These are phyloP conservation scores for Gerris lacustris DNA, from an alignment of 2,888 invertebrate species.

Conservation along the genomic window DNA sequence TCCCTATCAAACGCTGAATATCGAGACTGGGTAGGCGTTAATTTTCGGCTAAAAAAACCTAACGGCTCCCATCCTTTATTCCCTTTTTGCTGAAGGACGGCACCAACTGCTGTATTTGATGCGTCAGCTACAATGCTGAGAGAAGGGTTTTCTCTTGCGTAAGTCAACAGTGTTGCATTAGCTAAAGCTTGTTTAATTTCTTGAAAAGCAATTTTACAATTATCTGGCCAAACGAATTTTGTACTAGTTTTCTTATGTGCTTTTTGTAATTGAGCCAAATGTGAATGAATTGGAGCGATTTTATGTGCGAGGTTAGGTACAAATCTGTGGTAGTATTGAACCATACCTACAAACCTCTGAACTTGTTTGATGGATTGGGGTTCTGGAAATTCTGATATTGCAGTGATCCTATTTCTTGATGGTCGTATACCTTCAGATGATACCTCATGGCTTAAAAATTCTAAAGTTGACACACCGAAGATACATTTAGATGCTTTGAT, in stretches of 20 bases:
- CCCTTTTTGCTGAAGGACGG: background rate
- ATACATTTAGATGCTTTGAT: conserved; percentile 30
- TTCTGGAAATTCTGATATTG: conserved; percentile 17
- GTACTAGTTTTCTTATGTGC: background rate
- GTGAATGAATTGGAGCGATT: conserved; percentile 13
- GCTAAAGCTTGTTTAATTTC: conserved; percentile 11
- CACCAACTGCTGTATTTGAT: conserved; percentile 16
- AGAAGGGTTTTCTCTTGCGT: conserved; percentile 33
- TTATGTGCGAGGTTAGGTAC: conserved; percentile 19
- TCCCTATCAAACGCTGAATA: conserved; percentile 30
- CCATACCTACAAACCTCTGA: conserved; percentile 33
- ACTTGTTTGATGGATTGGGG: conserved; percentile 28
- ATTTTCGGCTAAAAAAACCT: conserved; percentile 19
- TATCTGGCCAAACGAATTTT: background rate
- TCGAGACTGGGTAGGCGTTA: conserved; percentile 32
- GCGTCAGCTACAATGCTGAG: conserved; percentile 28
- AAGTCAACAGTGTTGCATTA: conserved; percentile 32
- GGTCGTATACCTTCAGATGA: conserved; percentile 21
- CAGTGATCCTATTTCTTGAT: conserved; percentile 15
- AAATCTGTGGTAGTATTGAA: conserved; percentile 31
- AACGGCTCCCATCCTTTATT: background rate
- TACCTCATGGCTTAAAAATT: conserved; percentile 23
- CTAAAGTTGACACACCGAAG: conserved; percentile 15
- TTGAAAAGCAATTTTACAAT: conserved; percentile 14
- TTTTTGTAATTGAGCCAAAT: background rate